Evolutionary conservation across 2,113 vertebrate genomes (phyloP).

Genomic region (Pan troglodytes): NHGRI_mPanTro3-v2.1_pri NC_072416.2:80201501-80202000

Average conservation of each 20-base stretch:
- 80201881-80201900: neutral
- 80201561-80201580: neutral
- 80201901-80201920: neutral
- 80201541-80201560: neutral
- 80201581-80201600: neutral
- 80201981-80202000: neutral
- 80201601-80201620: neutral
- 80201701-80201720: neutral
- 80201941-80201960: too few relatives aligned
- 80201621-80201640: neutral
- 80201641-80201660: neutral
- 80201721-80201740: neutral
- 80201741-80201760: too few relatives aligned
- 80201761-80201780: neutral
- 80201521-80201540: neutral
- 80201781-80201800: neutral
- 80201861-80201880: neutral
- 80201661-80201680: neutral
- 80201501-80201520: neutral
- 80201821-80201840: neutral
- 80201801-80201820: neutral
- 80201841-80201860: neutral
- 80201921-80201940: neutral
- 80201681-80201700: neutral
- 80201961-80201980: neutral